phyloP scores from a whole-genome alignment of 2,888 invertebrate genomes.

The Lottia scabra region DNA sequence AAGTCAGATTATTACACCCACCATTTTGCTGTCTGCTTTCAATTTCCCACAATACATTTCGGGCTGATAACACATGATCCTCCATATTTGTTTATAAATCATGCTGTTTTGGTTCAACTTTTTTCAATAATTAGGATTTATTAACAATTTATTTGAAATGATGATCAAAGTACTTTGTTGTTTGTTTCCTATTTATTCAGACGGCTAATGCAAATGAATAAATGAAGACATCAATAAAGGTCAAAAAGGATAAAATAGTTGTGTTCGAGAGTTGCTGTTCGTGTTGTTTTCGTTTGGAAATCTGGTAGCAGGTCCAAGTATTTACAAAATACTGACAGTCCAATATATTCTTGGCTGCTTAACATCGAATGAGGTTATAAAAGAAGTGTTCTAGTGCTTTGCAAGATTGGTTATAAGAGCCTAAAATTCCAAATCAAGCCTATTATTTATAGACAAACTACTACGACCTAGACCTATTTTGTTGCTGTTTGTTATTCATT shows the following conservation, averaged over 20 bases:
- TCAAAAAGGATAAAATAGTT: conserved; percentile 13
- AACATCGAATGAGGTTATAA: no score
- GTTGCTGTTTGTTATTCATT: no score
- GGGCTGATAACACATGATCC: conserved; percentile 27
- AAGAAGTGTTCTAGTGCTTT: no score
- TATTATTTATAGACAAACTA: no score
- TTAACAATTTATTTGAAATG: neutral
- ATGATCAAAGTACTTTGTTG: neutral
- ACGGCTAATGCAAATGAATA: neutral
- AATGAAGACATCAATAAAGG: conserved; percentile 11
- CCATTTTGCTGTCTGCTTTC: neutral
- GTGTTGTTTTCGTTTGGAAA: neutral
- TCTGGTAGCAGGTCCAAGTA: neutral
- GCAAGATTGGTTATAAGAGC: no score
- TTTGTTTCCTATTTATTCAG: neutral
- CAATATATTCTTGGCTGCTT: no score
- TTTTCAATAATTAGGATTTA: neutral
- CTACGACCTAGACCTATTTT: no score
- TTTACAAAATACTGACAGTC: no score
- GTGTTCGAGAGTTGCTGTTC: conserved; percentile 1
- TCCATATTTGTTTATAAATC: conserved; percentile 29
- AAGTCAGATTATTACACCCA: no score
- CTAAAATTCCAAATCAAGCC: no score
- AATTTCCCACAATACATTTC: conserved; percentile 27
- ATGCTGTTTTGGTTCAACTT: conserved; percentile 7